phyloP scores from a whole-genome alignment of 2,888 invertebrate genomes.

The Chelonus formosanus region DNA sequence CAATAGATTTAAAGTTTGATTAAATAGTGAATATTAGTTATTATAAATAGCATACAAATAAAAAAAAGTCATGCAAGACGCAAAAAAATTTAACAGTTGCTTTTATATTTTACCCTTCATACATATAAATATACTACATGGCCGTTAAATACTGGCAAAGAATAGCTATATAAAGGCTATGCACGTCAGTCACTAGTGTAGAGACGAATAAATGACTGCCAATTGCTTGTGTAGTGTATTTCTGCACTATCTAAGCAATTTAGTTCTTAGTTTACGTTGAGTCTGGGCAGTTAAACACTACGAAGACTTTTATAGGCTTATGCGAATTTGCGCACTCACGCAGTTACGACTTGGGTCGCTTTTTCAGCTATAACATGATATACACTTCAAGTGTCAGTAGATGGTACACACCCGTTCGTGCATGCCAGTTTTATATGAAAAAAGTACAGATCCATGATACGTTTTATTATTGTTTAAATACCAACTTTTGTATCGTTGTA shows the following conservation, averaged over 20 bases:
- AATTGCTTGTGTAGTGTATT: slow-evolving; percentile 49
- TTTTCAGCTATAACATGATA: slow-evolving; percentile 38
- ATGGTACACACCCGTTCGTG: neutral
- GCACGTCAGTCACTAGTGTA: slow-evolving; percentile 36
- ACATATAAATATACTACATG: slow-evolving; percentile 13
- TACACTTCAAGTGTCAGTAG: slow-evolving; percentile 26
- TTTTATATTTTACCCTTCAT: neutral
- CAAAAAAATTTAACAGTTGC: too few relatives aligned
- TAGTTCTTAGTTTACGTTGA: slow-evolving; percentile 57
- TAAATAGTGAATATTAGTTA: too few relatives aligned
- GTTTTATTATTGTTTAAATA: neutral
- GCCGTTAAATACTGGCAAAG: slow-evolving; percentile 27
- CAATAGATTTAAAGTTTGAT: too few relatives aligned
- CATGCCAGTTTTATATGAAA: neutral
- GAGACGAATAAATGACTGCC: slow-evolving; percentile 47
- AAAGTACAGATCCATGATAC: neutral
- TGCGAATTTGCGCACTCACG: slow-evolving; percentile 51
- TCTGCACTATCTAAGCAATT: slow-evolving; percentile 55
- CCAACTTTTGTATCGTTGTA: neutral
- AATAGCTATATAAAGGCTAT: slow-evolving; percentile 31
- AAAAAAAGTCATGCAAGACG: too few relatives aligned
- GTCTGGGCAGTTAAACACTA: slow-evolving; percentile 56
- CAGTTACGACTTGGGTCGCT: slow-evolving; percentile 48
- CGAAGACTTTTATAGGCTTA: slow-evolving; percentile 58
- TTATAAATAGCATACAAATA: too few relatives aligned